Base-by-base conservation (phyloP, 2,113 vertebrate species). In the Chiloscyllium plagiosum region DNA sequence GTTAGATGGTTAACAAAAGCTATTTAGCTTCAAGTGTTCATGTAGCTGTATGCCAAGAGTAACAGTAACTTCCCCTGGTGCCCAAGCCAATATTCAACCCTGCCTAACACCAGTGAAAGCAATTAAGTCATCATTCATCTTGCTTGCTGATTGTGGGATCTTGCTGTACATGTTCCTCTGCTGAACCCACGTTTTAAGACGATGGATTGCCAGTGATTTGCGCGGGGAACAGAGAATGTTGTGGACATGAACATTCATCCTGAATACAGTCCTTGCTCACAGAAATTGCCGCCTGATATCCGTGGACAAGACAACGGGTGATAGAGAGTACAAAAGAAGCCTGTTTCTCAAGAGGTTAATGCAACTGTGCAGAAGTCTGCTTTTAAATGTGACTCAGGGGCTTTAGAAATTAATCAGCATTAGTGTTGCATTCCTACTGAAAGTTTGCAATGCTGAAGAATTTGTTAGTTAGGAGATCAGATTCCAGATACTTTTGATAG, bases 381-480 rank as follows among this genome's bases (percentile, higher is more conserved):
- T 52, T 94, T 94, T 24, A 47, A 47, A 42, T 26, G 17, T n/a
- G 47, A 50, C 94, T 17, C 26, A 52, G 68, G 66, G 94, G 8
- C 26, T 72, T 95, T 47, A 52, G 94, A 50, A 70, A 95, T 72
- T 29, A 72, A 47, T 96, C 56, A 12, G 95, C 96, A 96, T 97
- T 97, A 96, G 96, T 96, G 96, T 98, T 96, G 96, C 97, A 96
- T 97, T 98, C 97, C 97, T 98, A 96, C 96, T 97, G 97, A 97
- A 96, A 2, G 0, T 96, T 70, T 97, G 95, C 97, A 98, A 98
- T 97, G 97, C 97, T 90, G 96, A 97, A 97, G 97, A 98, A 98
- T 98, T 97, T 97, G 96, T 96, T 68, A 7, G 76, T 96, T 5
- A 66, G 70, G 52, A 42, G 97, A 97, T 98, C 97, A 0, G 96